Conservation (phyloP, 1,140 invertebrate genomes). For the Heliconius melpomene region DNA sequence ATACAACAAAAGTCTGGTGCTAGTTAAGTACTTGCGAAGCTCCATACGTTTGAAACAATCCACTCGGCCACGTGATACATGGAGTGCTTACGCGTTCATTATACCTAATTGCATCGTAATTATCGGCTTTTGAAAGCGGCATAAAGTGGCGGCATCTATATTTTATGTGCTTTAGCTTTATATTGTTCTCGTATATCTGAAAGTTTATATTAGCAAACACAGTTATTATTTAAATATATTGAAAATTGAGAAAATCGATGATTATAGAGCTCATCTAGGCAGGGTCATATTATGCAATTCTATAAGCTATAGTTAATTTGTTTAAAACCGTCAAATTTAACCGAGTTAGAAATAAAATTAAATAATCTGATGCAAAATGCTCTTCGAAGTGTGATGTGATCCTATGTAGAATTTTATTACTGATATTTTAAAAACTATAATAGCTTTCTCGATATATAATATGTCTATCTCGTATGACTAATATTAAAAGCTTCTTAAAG, state of each 20-base stretch:
- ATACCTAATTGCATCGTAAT: conserved; percentile 70
- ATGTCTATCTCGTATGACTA: background rate
- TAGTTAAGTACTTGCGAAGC: conserved; percentile 42
- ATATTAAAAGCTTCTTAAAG: background rate
- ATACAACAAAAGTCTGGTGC: conserved; percentile 22
- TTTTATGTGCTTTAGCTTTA: conserved; percentile 22
- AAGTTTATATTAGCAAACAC: background rate
- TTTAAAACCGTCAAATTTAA: too few species aligned
- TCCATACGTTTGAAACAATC: conserved; percentile 64
- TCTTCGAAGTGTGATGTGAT: background rate
- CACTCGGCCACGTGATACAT: conserved; percentile 54
- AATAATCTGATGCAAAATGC: background rate
- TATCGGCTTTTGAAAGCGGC: conserved; percentile 65
- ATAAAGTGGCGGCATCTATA: conserved; percentile 43
- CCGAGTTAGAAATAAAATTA: too few species aligned
- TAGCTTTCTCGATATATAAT: background rate
- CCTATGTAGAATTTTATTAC: background rate
- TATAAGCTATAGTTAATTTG: too few species aligned
- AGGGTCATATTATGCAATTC: too few species aligned
- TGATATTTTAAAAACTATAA: background rate
- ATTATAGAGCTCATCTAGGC: too few species aligned
- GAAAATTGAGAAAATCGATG: background rate
- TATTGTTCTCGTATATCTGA: conserved; percentile 27
- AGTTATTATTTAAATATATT: background rate
- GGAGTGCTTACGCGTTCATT: conserved; percentile 60